These are phyloP conservation scores for Scalopus aquaticus DNA, from an alignment of 2,113 vertebrate genomes.

Conservation along the genomic window DNA sequence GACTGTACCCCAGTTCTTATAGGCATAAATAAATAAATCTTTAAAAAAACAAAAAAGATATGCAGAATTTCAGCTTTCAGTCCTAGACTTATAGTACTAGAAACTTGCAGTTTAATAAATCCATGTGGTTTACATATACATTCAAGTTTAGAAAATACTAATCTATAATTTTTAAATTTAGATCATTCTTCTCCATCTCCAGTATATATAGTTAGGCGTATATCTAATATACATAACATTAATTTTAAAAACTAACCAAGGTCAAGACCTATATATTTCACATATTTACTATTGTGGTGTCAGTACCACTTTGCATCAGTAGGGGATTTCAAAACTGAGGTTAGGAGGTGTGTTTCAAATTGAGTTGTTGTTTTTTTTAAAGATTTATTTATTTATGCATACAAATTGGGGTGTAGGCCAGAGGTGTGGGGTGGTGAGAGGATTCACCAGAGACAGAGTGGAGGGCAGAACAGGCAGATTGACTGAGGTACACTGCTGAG, in stretches of 20 bases:
- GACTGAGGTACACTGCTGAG: no score
- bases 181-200: neutral
- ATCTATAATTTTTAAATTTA: constrained; percentile 12
- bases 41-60: no score
- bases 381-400: no score
- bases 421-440: no score
- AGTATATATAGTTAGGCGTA: neutral
- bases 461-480: no score
- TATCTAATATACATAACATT: neutral
- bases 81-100: neutral
- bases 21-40: no score
- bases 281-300: neutral
- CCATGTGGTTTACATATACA: neutral
- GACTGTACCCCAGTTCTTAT: no score
- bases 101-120: neutral
- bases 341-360: neutral
- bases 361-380: no score
- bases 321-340: constrained; percentile 24
- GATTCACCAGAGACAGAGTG: no score
- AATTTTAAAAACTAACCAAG: neutral
- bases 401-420: no score
- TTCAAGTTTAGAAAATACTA: neutral
- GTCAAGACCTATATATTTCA: neutral
- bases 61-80: fast-evolving
- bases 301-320: neutral